These are phyloP conservation scores for Hepsetus odoe DNA, from an alignment of 2,113 vertebrate genomes.

Conservation along the genomic window DNA sequence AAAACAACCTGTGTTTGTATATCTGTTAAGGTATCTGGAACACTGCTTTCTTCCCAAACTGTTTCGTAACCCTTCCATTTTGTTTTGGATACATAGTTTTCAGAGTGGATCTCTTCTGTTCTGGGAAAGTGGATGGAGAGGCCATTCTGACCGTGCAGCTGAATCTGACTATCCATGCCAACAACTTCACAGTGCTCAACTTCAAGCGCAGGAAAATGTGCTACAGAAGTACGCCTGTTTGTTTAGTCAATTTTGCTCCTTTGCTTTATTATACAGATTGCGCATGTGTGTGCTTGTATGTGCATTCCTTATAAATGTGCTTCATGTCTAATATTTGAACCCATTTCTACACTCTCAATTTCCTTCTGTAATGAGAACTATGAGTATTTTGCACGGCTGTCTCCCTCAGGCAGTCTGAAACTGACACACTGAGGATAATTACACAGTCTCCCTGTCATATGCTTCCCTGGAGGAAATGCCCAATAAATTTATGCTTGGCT, in stretches of 20 bases:
- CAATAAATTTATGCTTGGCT: conserved; percentile 40
- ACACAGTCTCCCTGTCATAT: conserved; percentile 50
- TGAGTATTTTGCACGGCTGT: background rate
- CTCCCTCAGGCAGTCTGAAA: background rate
- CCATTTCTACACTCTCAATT: background rate
- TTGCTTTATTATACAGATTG: background rate
- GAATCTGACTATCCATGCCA: conserved; percentile 88
- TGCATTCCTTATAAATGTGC: background rate
- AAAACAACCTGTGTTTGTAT: too few relatives aligned
- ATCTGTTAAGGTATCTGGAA: too few relatives aligned
- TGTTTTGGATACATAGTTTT: conserved; percentile 80
- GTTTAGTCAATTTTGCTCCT: background rate
- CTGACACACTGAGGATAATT: conserved; percentile 50
- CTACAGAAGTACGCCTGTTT: conserved; percentile 85
- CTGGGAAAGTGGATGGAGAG: conserved; percentile 91
- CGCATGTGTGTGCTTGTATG: background rate
- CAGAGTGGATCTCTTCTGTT: conserved; percentile 91
- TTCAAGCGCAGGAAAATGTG: conserved; percentile 99
- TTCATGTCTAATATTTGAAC: conserved; percentile 2
- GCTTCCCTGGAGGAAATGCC: conserved; percentile 41
- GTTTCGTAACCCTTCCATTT: too few relatives aligned
- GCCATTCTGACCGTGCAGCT: conserved; percentile 92
- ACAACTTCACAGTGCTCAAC: conserved; percentile 98
- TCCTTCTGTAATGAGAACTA: background rate
- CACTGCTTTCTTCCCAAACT: too few relatives aligned